A percentile compares a stretch with the other conserved stretches of the same genome.
Evolutionary conservation across 2,113 vertebrate species (phyloP).

Genomic region (Sitta europaea): DNA sequence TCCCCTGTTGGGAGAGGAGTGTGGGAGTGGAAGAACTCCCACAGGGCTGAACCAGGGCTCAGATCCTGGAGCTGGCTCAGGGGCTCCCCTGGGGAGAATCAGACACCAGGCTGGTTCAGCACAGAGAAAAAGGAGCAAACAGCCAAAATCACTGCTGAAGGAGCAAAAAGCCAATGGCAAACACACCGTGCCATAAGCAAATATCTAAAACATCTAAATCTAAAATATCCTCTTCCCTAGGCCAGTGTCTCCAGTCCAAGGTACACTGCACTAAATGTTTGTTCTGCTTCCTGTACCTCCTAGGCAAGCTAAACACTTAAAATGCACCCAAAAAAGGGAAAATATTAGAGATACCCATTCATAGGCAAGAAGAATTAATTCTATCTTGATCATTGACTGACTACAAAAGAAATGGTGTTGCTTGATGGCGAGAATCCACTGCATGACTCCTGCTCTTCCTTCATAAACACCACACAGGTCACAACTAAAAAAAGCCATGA

Average conservation of each 20-base stretch:
- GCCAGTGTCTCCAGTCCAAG: background rate
- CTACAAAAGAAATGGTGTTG: background rate
- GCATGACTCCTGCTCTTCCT: background rate
- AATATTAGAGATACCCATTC: background rate
- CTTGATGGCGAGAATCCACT: background rate
- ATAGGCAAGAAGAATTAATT: background rate
- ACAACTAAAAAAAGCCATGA: background rate
- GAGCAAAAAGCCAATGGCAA: background rate
- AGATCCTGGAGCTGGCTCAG: background rate
- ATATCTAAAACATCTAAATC: background rate
- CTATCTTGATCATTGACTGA: background rate
- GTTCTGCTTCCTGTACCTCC: background rate
- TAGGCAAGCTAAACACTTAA: background rate
- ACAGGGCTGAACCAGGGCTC: no score
- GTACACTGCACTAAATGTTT: background rate
- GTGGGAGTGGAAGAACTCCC: no score
- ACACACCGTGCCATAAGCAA: background rate
- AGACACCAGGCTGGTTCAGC: background rate
- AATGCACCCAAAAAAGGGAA: background rate
- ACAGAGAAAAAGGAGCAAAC: background rate
- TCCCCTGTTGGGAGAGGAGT: no score
- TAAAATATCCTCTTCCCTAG: background rate
- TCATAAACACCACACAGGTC: background rate
- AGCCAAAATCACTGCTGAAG: background rate
- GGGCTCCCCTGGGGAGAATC: background rate